Percentiles rank a stretch among this genome's conserved stretches.
These are phyloP conservation scores for Orchestes rusci DNA, from an alignment of 2,888 invertebrate species.

Conservation along the genomic window DNA sequence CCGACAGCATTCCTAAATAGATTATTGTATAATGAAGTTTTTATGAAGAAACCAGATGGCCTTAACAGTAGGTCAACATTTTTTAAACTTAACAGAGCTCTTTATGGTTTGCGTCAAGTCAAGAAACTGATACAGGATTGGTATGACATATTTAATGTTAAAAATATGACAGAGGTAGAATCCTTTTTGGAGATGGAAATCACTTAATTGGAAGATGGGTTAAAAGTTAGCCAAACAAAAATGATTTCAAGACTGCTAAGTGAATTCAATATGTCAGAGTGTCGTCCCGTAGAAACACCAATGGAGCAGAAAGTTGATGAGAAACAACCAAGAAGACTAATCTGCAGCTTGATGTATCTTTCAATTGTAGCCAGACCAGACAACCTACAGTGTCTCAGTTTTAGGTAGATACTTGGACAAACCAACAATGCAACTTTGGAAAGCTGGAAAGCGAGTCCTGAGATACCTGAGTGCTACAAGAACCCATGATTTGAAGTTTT, in stretches of 20 bases:
- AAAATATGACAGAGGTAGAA: conserved; percentile 8
- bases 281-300: conserved; percentile 6
- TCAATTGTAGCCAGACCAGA: conserved; percentile 11
- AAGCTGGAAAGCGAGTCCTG: background rate
- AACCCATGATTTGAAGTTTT: background rate
- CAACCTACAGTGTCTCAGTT: background rate
- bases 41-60: background rate
- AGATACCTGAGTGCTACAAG: background rate
- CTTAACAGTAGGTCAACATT: background rate
- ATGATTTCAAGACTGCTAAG: conserved; percentile 10
- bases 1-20: background rate
- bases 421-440: background rate
- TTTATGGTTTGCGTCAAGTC: conserved; percentile 1
- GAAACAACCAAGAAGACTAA: conserved; percentile 5
- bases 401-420: background rate
- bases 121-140: conserved; percentile 8
- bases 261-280: conserved; percentile 11
- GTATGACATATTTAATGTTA: conserved; percentile 13
- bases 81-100: conserved; percentile 1
- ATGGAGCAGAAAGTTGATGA: conserved; percentile 9
- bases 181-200: conserved; percentile 21
- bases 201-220: conserved; percentile 1
- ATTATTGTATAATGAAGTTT: background rate
- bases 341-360: conserved; percentile 14
- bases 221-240: conserved; percentile 12